Percentiles rank a stretch among this genome's conserved stretches.
phyloP scores from a whole-genome alignment of 2,888 invertebrate genomes.

The Platycnemis pennipes region DNA sequence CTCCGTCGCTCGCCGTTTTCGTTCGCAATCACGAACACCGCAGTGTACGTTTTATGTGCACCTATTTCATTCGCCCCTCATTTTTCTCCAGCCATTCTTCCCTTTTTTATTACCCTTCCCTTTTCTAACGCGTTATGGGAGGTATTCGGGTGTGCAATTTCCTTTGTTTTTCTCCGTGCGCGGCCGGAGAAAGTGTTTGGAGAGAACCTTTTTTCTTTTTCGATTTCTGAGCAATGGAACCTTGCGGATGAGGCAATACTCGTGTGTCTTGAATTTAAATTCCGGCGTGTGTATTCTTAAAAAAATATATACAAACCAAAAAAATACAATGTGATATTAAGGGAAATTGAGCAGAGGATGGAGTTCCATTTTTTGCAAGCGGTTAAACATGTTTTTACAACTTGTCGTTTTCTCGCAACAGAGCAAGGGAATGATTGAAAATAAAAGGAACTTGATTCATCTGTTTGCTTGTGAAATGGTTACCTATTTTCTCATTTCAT shows the following conservation, averaged over 20 bases:
- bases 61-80: too few relatives aligned
- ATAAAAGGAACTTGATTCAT: too few relatives aligned
- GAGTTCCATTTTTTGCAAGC: background rate
- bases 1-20: too few relatives aligned
- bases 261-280: too few relatives aligned
- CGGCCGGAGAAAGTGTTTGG: background rate
- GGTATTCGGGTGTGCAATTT: background rate
- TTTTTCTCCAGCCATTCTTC: background rate
- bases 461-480: too few relatives aligned
- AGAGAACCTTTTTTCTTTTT: background rate
- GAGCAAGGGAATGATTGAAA: too few relatives aligned
- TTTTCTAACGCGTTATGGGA: constrained; percentile 1
- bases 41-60: too few relatives aligned
- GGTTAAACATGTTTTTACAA: too few relatives aligned
- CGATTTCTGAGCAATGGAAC: background rate
- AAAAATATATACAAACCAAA: background rate
- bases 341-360: background rate
- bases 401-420: background rate
- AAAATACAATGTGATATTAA: background rate
- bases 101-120: background rate
- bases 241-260: too few relatives aligned
- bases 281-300: background rate
- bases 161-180: background rate
- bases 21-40: too few relatives aligned
- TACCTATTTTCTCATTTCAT: too few relatives aligned